Base-by-base conservation (phyloP, 2,888 invertebrate species). In the Muscina levida region DNA sequence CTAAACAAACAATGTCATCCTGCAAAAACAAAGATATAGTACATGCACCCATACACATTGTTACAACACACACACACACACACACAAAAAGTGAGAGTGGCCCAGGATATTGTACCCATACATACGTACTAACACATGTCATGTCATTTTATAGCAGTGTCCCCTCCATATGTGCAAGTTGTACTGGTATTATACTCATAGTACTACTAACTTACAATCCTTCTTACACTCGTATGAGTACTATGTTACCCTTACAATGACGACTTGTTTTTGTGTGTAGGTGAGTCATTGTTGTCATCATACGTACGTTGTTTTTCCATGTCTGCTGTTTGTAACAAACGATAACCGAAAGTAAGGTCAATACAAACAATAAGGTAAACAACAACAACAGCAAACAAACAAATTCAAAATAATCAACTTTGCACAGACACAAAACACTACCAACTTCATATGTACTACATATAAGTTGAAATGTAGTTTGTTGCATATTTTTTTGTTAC, bases 221-320 rank as follows among this genome's bases (percentile, higher is more conserved):
- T n/a, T n/a, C n/a, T n/a, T n/a, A n/a, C n/a, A n/a, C n/a, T 5
- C 8, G 31, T 31, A 31, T 31, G 3, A 31, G n/a, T 31, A 31
- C 31, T 31, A 31, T 8, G 31, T 5, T 31, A 31, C 8, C 31
- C 31, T 31, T 31, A 31, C n/a, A 31, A 8, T 31, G 31, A 31
- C 31, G n/a, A 6, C 37, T 37, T 10, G 5, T 22, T 51, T 26
- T 10, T 15, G 39, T 59, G 66, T 31, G 37, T 44, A 13, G 10
- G 31, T 79, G 79, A 74, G 66, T 75, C 78, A 78, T 72, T 72
- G 56, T 78, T 51, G n/a, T 11, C 1, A 53, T 46, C 22, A 6
- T 5, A 24, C 15, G 6, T 42, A n/a, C n/a, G n/a, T n/a, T n/a
- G 37, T 31, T 15, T 22, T 51, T 57, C 37, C 51, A 42, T 72